Conservation (phyloP, 2,888 invertebrate species). For the Drosophila vallismaia region DNA sequence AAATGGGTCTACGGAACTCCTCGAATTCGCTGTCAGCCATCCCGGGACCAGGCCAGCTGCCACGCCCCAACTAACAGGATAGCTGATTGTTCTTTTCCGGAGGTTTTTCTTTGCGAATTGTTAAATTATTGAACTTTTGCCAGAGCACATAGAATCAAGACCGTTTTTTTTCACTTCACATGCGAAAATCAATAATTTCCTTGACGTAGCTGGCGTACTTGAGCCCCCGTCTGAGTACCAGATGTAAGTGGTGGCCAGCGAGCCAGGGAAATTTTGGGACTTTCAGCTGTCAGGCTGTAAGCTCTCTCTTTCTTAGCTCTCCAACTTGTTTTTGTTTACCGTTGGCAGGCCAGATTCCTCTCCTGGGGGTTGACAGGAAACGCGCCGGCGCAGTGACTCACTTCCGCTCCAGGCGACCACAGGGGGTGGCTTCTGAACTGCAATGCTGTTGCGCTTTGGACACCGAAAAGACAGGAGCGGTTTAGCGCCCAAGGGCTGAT, state of each 20-base stretch:
- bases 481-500: not conserved
- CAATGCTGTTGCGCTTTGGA: conserved; percentile 48
- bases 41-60: conserved; percentile 48
- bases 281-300: conserved; percentile 49
- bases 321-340: conserved; percentile 77
- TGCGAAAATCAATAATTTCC: conserved; percentile 81
- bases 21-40: conserved; percentile 98
- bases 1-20: conserved; percentile 90
- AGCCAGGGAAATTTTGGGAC: conserved; percentile 57
- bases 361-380: conserved; percentile 52
- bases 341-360: conserved; percentile 26
- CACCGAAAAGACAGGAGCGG: conserved; percentile 22
- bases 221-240: conserved; percentile 58
- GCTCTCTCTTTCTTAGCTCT: conserved; percentile 18
- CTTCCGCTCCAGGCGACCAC: conserved; percentile 12
- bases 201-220: conserved; percentile 53
- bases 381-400: conserved; percentile 51
- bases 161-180: conserved; percentile 79
- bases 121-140: conserved; percentile 35
- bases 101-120: not conserved
- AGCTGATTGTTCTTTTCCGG: not conserved
- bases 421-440: conserved; percentile 42
- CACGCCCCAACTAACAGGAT: conserved; percentile 47
- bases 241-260: conserved; percentile 45
- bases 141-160: conserved; percentile 71